These are phyloP conservation scores for Malurus alboscapulatus DNA, from an alignment of 2,113 vertebrate genomes.

Conservation along the genomic window DNA sequence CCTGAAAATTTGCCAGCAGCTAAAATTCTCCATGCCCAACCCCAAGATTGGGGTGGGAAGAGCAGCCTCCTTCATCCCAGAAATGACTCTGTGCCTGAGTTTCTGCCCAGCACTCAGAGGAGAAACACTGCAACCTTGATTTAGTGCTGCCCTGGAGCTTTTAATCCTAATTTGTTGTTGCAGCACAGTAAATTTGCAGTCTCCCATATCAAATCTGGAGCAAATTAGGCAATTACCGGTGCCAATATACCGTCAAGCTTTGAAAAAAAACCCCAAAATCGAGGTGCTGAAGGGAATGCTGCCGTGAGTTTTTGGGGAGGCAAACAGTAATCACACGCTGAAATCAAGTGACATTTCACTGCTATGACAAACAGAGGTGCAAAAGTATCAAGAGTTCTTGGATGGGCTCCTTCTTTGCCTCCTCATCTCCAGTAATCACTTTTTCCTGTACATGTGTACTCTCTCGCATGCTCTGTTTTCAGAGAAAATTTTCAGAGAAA, in stretches of 20 bases:
- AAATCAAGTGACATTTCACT: background rate
- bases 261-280: background rate
- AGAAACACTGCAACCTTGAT: background rate
- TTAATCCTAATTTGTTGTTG: background rate
- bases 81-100: background rate
- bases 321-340: background rate
- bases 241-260: background rate
- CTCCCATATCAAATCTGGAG: background rate
- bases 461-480: slow-evolving; percentile 10
- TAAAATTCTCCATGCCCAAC: background rate
- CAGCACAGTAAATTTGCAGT: background rate
- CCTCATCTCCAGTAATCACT: background rate
- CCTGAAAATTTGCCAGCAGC: background rate
- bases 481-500: slow-evolving; percentile 56
- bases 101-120: background rate
- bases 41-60: background rate
- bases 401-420: background rate
- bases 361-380: background rate
- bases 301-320: background rate
- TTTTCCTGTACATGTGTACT: slow-evolving; percentile 24
- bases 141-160: background rate
- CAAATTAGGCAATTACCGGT: background rate
- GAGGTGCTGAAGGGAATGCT: background rate
- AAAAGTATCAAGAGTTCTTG: background rate
- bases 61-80: background rate